phyloP scores from a whole-genome alignment of 2,797 vertebrate genomes.

The Helarctos malayanus region DNA sequence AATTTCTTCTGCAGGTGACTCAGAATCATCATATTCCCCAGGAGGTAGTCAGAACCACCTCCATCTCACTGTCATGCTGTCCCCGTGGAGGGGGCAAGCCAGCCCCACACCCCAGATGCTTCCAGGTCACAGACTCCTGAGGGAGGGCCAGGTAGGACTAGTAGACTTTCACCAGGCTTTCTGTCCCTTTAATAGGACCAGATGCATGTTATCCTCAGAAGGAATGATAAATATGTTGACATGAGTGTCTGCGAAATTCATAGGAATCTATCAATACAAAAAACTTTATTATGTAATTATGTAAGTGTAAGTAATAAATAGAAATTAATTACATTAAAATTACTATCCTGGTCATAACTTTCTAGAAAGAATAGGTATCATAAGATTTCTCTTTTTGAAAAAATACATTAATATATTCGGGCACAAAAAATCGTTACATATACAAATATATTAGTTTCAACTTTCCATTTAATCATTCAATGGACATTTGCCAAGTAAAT shows the following conservation, averaged over 20 bases:
- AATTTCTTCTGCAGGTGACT: background rate
- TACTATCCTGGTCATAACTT: background rate
- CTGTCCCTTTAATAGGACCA: background rate
- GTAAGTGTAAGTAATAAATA: background rate
- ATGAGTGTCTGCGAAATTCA: background rate
- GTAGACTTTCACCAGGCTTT: background rate
- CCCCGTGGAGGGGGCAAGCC: fast-evolving
- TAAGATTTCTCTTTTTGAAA: background rate
- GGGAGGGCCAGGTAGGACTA: background rate
- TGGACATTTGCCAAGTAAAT: background rate
- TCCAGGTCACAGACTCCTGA: background rate
- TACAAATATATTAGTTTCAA: background rate
- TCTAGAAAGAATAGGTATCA: background rate
- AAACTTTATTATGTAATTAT: background rate
- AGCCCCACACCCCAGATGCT: background rate
- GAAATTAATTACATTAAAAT: background rate
- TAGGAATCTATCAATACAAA: background rate
- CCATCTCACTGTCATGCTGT: background rate
- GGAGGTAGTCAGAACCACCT: background rate
- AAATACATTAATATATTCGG: background rate
- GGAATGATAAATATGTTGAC: background rate
- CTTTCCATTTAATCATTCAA: background rate
- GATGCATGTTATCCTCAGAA: background rate
- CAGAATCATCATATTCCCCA: background rate
- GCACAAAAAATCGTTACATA: background rate